Evolutionary conservation across 1,140 invertebrate species (phyloP).

Genomic region (Cyphomyrmex costatus): DNA sequence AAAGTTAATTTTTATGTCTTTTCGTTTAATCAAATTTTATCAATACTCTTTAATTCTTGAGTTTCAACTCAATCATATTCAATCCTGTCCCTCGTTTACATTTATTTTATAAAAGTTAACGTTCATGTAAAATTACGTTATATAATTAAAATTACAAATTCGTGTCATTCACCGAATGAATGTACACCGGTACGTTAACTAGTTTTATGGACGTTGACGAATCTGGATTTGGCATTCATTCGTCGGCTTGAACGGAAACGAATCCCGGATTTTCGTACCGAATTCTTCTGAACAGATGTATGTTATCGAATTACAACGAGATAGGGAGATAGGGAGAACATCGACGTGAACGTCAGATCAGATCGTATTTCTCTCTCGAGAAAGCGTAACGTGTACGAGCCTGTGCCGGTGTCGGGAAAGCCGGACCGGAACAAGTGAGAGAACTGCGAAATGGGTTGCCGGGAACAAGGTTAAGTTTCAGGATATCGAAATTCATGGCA

Average conservation of each 20-base stretch:
- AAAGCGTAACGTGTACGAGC: conserved; percentile 29
- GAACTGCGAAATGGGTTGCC: conserved; percentile 69
- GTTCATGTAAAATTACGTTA: background rate
- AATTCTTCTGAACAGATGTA: conserved; percentile 40
- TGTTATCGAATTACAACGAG: conserved; percentile 49
- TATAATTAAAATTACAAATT: background rate
- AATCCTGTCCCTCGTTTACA: background rate
- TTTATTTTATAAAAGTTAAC: background rate
- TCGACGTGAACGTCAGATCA: conserved; percentile 39
- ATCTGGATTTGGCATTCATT: background rate
- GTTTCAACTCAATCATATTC: background rate
- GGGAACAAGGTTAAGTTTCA: conserved; percentile 76
- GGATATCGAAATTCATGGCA: conserved; percentile 71
- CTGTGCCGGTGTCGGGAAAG: conserved; percentile 10
- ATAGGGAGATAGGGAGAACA: conserved; percentile 7
- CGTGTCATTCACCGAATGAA: background rate
- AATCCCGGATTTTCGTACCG: conserved; percentile 37
- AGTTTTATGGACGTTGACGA: background rate
- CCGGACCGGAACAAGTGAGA: conserved; percentile 69
- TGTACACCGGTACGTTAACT: background rate
- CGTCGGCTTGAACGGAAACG: background rate
- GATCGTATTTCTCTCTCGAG: conserved; percentile 48
- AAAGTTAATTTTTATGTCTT: too few relatives aligned
- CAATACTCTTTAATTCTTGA: background rate
- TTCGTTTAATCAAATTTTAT: background rate